Conservation (phyloP, 2,797 vertebrate species). For the Toxotes lorentzi region DNA sequence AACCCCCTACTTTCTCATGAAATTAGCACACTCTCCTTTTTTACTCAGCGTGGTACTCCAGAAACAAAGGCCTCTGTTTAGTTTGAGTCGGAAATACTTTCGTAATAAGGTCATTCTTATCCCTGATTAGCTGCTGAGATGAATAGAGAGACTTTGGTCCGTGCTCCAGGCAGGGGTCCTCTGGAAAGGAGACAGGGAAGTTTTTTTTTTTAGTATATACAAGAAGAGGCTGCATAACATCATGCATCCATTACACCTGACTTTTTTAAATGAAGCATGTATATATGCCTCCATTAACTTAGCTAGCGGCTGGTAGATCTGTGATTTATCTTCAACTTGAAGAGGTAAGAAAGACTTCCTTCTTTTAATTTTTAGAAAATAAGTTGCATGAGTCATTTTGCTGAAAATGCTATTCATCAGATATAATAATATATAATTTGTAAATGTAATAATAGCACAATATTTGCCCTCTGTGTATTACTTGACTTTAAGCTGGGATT, state of each 20-base stretch:
- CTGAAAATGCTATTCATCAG: background rate
- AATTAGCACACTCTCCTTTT: background rate
- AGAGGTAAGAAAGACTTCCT: constrained; percentile 22
- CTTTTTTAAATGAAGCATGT: background rate
- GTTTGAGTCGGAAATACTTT: constrained; percentile 47
- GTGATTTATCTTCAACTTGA: constrained; percentile 11
- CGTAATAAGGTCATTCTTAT: constrained; percentile 43
- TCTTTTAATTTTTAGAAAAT: background rate
- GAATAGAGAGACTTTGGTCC: constrained; percentile 30
- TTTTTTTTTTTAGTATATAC: background rate
- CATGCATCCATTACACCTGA: constrained; percentile 3
- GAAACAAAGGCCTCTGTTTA: constrained; percentile 43
- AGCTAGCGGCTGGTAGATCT: background rate
- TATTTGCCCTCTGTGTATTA: background rate
- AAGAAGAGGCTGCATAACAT: background rate
- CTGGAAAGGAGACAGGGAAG: background rate
- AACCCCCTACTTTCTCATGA: background rate
- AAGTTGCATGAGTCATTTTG: background rate
- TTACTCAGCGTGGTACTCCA: background rate
- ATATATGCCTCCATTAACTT: background rate
- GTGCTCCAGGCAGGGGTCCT: constrained; percentile 14
- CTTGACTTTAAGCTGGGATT: background rate
- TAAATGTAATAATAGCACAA: background rate
- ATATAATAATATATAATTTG: background rate
- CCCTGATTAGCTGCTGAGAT: constrained; percentile 51